phyloP scores from a whole-genome alignment of 1,140 invertebrate species.

The Drosophila oshimai region DNA sequence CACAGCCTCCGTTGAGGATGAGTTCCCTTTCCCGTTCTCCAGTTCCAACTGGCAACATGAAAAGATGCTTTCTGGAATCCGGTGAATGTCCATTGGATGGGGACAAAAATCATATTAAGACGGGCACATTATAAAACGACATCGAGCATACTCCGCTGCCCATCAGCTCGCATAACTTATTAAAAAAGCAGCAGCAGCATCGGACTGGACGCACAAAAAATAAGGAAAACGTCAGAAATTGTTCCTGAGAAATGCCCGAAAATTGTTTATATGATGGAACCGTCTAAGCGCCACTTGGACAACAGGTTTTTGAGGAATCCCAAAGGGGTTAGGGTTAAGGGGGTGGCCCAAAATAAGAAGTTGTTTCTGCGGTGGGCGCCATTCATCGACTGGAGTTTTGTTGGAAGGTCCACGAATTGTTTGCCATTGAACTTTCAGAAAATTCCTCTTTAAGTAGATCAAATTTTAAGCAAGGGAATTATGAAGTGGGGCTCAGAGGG shows the following conservation, averaged over 20 bases:
- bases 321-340: background rate
- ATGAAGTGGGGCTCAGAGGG: background rate
- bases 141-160: constrained; percentile 34
- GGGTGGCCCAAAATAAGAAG: background rate
- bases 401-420: constrained; percentile 15
- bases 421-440: constrained; percentile 57
- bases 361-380: constrained; percentile 43
- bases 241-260: constrained; percentile 57
- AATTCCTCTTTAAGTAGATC: constrained; percentile 53
- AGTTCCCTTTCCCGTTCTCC: background rate
- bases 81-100: constrained; percentile 59
- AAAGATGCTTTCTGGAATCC: constrained; percentile 72
- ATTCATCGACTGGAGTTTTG: constrained; percentile 47
- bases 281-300: constrained; percentile 72
- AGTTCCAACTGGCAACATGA: constrained; percentile 13
- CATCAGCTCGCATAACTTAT: constrained; percentile 53
- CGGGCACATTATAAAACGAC: constrained; percentile 75
- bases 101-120: constrained; percentile 79
- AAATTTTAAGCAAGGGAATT: constrained; percentile 1
- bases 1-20: background rate
- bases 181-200: constrained; percentile 58
- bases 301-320: constrained; percentile 56
- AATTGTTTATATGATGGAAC: constrained; percentile 30
- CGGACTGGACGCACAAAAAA: background rate
- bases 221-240: constrained; percentile 51